Evolutionary conservation across 1,140 invertebrate genomes (phyloP).

Genomic region (Drosophila bipectinata): DNA sequence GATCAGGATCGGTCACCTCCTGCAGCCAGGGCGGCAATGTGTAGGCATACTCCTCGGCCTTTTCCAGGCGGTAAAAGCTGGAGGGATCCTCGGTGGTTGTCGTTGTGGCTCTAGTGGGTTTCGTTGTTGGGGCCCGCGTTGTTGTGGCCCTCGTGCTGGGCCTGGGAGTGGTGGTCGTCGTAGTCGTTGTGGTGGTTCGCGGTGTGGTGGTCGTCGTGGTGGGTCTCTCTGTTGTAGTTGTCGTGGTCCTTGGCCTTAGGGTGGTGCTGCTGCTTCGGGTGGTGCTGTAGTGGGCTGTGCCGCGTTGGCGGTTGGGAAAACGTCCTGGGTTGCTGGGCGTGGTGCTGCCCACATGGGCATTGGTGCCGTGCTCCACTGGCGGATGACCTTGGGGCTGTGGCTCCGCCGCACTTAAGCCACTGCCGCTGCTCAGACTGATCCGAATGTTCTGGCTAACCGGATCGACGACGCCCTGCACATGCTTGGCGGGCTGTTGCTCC

Average conservation of each 20-base stretch:
- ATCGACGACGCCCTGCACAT: conserved; percentile 57
- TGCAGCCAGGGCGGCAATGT: conserved; percentile 74
- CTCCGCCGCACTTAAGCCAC: conserved; percentile 25
- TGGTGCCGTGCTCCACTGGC: conserved; percentile 59
- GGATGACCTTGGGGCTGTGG: conserved; percentile 25
- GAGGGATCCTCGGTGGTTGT: conserved; percentile 66
- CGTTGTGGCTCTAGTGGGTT: conserved; percentile 15
- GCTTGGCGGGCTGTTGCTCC: conserved; percentile 42
- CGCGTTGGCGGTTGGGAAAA: conserved; percentile 59
- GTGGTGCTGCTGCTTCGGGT: conserved; percentile 48
- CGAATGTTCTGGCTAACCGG: conserved; percentile 62
- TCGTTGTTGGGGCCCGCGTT: conserved; percentile 6
- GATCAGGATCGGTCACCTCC: conserved; percentile 77
- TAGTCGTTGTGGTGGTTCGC: conserved; percentile 21
- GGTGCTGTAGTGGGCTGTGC: conserved; percentile 67
- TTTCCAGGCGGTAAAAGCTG: conserved; percentile 49
- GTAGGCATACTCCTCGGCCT: conserved; percentile 67
- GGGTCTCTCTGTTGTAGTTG: not conserved
- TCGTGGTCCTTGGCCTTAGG: conserved; percentile 13
- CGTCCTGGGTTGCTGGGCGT: conserved; percentile 43
- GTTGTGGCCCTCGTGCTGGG: conserved; percentile 31
- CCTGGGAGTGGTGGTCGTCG: conserved; percentile 20
- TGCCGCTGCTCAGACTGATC: conserved; percentile 60
- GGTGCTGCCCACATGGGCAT: conserved; percentile 67
- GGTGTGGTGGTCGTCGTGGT: conserved; percentile 30